These are phyloP conservation scores for Stigmatopora argus DNA, from an alignment of 2,113 vertebrate genomes.

Conservation along the genomic window DNA sequence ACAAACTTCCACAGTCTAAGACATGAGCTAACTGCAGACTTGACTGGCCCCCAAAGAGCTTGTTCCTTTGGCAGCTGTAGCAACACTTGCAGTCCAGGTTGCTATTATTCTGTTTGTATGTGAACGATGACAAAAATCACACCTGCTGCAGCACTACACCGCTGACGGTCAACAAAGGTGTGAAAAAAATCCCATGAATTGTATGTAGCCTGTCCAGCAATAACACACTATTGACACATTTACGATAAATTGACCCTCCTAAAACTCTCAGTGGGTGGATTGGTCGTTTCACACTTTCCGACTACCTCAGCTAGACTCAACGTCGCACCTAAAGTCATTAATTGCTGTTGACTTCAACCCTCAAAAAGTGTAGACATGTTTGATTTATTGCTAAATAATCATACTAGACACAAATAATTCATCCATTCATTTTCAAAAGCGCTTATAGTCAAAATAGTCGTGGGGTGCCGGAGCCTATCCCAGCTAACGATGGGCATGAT, in stretches of 20 bases:
- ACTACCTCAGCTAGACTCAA: background rate
- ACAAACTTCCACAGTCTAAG: conserved; percentile 26
- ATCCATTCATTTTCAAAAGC: background rate
- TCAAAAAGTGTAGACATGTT: background rate
- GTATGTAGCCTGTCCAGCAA: background rate
- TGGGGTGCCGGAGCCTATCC: background rate
- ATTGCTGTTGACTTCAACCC: background rate
- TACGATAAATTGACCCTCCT: background rate
- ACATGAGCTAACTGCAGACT: conserved; percentile 46
- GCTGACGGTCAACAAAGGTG: background rate
- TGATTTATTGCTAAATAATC: conserved; percentile 1
- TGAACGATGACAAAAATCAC: conserved; percentile 18
- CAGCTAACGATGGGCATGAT: too few species aligned
- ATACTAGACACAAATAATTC: background rate
- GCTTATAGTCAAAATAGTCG: background rate
- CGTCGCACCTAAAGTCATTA: background rate
- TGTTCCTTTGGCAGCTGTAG: conserved; percentile 52
- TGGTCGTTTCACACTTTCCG: conserved; percentile 1
- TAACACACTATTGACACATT: background rate
- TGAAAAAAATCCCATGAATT: background rate
- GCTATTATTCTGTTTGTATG: conserved; percentile 11
- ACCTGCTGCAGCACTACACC: conserved; percentile 27
- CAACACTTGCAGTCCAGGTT: conserved; percentile 49
- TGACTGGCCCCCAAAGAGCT: conserved; percentile 42
- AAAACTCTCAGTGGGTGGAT: background rate